A percentile compares a stretch with the other conserved stretches of the same genome.
phyloP scores from a whole-genome alignment of 2,888 invertebrate species.

The Drosophila koepferae region DNA sequence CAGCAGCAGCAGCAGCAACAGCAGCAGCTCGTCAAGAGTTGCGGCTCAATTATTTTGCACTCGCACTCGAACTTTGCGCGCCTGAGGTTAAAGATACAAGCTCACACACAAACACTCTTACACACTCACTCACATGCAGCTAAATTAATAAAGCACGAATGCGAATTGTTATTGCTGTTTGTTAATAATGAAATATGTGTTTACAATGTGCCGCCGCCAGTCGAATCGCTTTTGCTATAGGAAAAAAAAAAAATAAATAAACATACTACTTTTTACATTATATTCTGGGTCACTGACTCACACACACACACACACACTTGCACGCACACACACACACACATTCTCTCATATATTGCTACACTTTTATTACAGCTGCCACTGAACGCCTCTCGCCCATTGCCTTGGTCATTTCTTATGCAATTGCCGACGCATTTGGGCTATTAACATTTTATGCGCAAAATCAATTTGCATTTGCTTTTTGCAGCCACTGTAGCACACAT shows the following conservation, averaged over 20 bases:
- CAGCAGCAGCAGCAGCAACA: background rate
- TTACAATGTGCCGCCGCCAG: conserved; percentile 37
- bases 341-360: conserved; percentile 33
- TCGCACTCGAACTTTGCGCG: conserved; percentile 73
- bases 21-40: conserved; percentile 23
- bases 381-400: background rate
- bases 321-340: background rate
- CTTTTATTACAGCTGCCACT: conserved; percentile 43
- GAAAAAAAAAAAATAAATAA: conserved; percentile 28
- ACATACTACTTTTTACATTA: conserved; percentile 67
- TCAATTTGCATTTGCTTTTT: conserved; percentile 66
- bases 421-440: conserved; percentile 57
- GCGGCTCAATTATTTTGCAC: conserved; percentile 74
- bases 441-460: conserved; percentile 61
- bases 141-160: conserved; percentile 54
- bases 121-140: conserved; percentile 16
- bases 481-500: conserved; percentile 6
- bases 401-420: conserved; percentile 45
- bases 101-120: background rate
- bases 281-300: conserved; percentile 77
- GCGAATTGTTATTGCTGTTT: conserved; percentile 19
- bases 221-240: conserved; percentile 36
- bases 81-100: conserved; percentile 65
- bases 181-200: conserved; percentile 49
- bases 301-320: conserved; percentile 30